These are phyloP conservation scores for Musca vetustissima DNA, from an alignment of 1,140 invertebrate genomes.

Conservation along the genomic window DNA sequence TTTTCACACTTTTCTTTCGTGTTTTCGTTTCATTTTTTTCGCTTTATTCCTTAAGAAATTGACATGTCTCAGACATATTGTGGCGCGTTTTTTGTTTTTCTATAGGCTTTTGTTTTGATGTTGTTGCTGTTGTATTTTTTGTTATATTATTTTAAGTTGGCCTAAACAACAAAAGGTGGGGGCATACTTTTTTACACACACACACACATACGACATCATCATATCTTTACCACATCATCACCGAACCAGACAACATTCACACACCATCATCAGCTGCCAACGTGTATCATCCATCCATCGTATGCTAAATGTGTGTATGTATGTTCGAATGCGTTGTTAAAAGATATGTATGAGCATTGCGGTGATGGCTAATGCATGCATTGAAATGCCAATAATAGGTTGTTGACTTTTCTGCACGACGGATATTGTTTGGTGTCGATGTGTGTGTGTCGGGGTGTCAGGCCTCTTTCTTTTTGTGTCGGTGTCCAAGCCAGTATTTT, in stretches of 20 bases:
- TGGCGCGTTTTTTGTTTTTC: neutral
- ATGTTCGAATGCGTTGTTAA: too few relatives aligned
- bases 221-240: too few relatives aligned
- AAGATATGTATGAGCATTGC: too few relatives aligned
- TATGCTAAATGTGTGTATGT: too few relatives aligned
- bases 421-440: neutral
- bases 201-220: neutral
- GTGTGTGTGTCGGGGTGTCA: too few relatives aligned
- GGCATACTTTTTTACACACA: neutral
- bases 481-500: too few relatives aligned
- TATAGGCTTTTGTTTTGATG: slow-evolving; percentile 2
- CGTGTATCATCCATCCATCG: too few relatives aligned
- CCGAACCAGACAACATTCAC: too few relatives aligned
- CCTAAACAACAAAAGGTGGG: too few relatives aligned
- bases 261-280: too few relatives aligned
- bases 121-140: neutral
- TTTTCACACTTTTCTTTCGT: neutral
- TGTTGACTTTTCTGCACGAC: slow-evolving; percentile 9
- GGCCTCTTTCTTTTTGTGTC: too few relatives aligned
- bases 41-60: slow-evolving; percentile 5
- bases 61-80: slow-evolving; percentile 15
- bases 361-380: too few relatives aligned
- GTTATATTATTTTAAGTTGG: neutral
- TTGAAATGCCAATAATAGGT: slow-evolving; percentile 10
- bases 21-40: neutral